Conservation (phyloP, 37 sponge, comb jelly and placozoan genomes). For the Corticium candelabrum region DNA sequence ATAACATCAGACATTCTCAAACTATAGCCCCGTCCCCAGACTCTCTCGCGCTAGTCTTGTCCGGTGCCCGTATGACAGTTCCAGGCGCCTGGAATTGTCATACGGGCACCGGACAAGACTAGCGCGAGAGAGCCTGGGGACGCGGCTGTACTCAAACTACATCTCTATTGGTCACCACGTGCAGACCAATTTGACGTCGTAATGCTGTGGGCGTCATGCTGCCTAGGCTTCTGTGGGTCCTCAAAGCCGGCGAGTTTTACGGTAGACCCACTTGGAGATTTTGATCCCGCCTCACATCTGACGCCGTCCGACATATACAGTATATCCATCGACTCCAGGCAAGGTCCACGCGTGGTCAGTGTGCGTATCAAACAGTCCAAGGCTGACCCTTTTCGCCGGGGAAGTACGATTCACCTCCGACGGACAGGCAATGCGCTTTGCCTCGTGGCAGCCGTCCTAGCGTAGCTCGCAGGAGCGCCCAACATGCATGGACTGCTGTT, state of each 20-base stretch:
- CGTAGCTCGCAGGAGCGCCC: background rate
- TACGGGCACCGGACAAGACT: too few species aligned
- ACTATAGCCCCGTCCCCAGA: too few species aligned
- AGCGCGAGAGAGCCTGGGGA: too few species aligned
- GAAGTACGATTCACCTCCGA: constrained; percentile 11
- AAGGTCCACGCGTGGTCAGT: background rate
- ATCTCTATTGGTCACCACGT: background rate
- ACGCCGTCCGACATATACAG: background rate
- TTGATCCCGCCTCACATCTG: background rate
- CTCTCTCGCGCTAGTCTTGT: too few species aligned
- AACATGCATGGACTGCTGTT: too few species aligned
- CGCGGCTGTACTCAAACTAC: too few species aligned
- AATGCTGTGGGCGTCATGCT: background rate
- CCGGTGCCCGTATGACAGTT: too few species aligned
- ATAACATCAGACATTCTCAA: background rate
- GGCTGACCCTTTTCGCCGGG: constrained; percentile 21
- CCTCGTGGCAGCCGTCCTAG: constrained; percentile 7
- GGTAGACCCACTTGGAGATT: background rate
- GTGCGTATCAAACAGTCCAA: constrained; percentile 16
- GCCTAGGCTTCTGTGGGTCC: background rate
- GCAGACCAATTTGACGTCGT: background rate
- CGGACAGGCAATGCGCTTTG: background rate
- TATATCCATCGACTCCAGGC: background rate
- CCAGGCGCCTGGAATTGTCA: too few species aligned
- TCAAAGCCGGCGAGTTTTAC: background rate